A percentile compares a stretch with the other conserved stretches of the same genome.
phyloP scores from a whole-genome alignment of 2,888 invertebrate species.

The Yponomeuta malinellus region DNA sequence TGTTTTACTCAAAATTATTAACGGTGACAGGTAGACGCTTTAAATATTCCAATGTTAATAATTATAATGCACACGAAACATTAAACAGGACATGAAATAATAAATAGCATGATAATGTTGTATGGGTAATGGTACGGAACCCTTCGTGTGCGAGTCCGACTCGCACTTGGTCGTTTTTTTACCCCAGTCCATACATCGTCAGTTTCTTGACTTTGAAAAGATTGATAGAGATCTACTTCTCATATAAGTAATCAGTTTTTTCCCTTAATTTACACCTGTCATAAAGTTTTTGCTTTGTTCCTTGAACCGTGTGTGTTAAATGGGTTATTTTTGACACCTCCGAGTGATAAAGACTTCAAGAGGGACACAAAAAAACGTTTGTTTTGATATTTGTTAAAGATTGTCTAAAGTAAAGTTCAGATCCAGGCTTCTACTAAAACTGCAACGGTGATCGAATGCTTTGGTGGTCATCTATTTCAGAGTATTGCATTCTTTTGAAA shows the following conservation, averaged over 20 bases:
- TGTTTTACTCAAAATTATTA: too few species aligned
- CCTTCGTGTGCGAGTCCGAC: too few species aligned
- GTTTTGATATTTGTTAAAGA: neutral
- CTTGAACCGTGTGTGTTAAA: neutral
- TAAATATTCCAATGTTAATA: too few species aligned
- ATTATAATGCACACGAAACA: too few species aligned
- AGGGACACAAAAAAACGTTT: neutral
- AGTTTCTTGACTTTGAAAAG: neutral
- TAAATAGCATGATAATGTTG: too few species aligned
- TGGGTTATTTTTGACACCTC: neutral
- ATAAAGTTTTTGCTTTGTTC: conserved; percentile 3
- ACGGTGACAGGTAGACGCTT: too few species aligned
- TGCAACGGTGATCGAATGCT: neutral
- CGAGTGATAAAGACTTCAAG: neutral
- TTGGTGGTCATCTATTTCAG: neutral
- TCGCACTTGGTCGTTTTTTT: neutral
- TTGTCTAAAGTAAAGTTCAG: neutral
- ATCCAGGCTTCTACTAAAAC: neutral
- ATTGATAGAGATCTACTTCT: neutral
- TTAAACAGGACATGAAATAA: too few species aligned
- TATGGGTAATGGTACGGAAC: too few species aligned
- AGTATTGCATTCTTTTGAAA: too few species aligned
- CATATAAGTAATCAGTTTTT: neutral
- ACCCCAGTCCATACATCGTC: neutral
- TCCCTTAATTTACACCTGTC: neutral